Conservation (phyloP, 2,113 vertebrate species). For the Ursus arctos region DNA sequence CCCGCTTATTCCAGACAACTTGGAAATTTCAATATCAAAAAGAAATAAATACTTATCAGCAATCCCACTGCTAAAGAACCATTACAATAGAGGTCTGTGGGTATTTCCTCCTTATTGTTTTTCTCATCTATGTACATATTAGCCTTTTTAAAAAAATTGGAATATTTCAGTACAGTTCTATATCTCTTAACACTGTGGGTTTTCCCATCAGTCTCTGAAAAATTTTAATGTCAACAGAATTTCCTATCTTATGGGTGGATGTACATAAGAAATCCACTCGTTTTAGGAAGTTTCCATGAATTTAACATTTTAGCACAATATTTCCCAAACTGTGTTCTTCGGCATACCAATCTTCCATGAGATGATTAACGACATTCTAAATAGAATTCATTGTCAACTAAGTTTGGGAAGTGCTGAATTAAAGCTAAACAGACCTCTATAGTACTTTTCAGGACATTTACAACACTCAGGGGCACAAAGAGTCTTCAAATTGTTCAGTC, state of each 20-base stretch:
- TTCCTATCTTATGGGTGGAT: not conserved
- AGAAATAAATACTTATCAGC: not conserved
- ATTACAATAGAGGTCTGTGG: not conserved
- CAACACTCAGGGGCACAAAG: not conserved
- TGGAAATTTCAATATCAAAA: constrained; percentile 4
- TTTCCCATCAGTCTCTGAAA: not conserved
- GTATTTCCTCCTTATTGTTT: not conserved
- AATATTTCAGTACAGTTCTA: not conserved
- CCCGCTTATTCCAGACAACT: not conserved
- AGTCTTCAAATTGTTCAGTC: not conserved
- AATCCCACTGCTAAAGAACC: not conserved
- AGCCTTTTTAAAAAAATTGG: not conserved
- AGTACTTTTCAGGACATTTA: not conserved
- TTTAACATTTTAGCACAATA: not conserved
- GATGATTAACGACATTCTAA: not conserved
- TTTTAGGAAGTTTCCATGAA: constrained; percentile 40
- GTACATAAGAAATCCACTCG: not conserved
- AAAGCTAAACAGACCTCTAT: not conserved
- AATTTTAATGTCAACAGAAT: not conserved
- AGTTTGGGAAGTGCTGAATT: not conserved
- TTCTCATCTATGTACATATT: not conserved
- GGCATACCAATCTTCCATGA: not conserved
- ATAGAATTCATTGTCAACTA: not conserved
- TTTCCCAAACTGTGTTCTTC: constrained; percentile 23
- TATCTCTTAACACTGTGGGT: not conserved